Conservation (phyloP, 2,113 vertebrate genomes). For the Vanacampus margaritifer region DNA sequence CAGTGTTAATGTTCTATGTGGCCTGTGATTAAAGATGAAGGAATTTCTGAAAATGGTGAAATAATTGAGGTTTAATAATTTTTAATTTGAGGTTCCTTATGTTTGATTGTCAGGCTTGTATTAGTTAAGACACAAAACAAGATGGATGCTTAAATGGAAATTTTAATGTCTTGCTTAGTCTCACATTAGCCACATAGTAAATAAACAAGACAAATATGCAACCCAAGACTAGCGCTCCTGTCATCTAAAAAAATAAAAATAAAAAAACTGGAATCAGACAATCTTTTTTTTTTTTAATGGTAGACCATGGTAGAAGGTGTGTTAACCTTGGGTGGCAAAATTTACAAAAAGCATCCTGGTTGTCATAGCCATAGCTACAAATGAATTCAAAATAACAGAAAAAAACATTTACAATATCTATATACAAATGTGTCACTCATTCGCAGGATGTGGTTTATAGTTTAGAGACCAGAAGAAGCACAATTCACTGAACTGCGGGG, state of each 20-base stretch:
- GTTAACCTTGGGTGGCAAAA: slow-evolving; percentile 10
- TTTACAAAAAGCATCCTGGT: slow-evolving; percentile 20
- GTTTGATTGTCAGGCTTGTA: too few species aligned
- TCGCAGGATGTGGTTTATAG: slow-evolving; percentile 15
- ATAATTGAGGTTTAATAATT: too few species aligned
- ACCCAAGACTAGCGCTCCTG: not conserved
- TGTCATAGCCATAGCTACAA: slow-evolving; percentile 14
- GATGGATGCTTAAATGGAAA: not conserved
- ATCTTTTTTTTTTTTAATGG: slow-evolving; percentile 1
- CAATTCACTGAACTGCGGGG: slow-evolving; percentile 18
- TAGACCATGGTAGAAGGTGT: slow-evolving; percentile 10
- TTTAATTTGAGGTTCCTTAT: too few species aligned
- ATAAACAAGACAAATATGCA: not conserved
- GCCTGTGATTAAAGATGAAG: too few species aligned
- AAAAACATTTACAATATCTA: slow-evolving; percentile 72
- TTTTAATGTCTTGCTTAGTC: not conserved
- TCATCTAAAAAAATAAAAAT: not conserved
- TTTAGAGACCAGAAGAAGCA: slow-evolving; percentile 3
- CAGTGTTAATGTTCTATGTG: too few species aligned
- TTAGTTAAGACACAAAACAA: too few species aligned
- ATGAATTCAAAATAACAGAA: slow-evolving; percentile 54
- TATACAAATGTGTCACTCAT: slow-evolving; percentile 64
- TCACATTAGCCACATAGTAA: not conserved
- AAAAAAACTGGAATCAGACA: not conserved
- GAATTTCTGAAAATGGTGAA: too few species aligned